A percentile compares a stretch with the other conserved stretches of the same genome.
These are phyloP conservation scores for Theristicus caerulescens DNA, from an alignment of 2,113 vertebrate genomes.

Conservation along the genomic window DNA sequence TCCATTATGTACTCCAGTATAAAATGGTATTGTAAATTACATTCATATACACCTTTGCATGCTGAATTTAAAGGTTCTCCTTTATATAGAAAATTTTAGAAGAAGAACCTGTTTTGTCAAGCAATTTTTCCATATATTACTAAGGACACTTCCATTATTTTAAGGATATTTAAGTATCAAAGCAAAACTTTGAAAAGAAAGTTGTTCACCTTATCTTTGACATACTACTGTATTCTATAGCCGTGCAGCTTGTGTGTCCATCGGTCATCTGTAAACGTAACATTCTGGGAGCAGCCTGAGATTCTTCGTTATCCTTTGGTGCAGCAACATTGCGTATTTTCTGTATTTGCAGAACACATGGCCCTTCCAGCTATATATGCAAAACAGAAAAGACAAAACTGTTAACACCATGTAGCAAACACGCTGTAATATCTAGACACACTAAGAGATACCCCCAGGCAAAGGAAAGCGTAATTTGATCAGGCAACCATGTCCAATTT, in stretches of 20 bases:
- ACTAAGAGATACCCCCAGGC: background rate
- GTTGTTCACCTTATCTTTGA: conserved; percentile 90
- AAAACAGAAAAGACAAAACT: conserved; percentile 31
- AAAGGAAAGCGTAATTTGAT: background rate
- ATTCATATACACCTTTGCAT: background rate
- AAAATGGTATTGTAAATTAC: background rate
- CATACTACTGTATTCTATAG: conserved; percentile 88
- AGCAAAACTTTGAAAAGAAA: background rate
- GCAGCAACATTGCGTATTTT: conserved; percentile 93
- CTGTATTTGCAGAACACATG: conserved; percentile 94
- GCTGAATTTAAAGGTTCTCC: background rate
- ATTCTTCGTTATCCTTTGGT: conserved; percentile 94
- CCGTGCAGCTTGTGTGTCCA: conserved; percentile 90
- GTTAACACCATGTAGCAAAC: background rate
- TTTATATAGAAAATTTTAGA: background rate
- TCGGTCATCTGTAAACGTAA: conserved; percentile 97
- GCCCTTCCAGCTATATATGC: conserved; percentile 87
- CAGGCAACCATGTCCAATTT: background rate
- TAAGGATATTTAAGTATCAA: background rate
- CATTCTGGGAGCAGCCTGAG: conserved; percentile 92
- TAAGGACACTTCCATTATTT: background rate
- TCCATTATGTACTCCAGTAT: background rate
- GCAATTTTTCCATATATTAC: background rate
- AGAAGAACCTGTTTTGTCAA: background rate
- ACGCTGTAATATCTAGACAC: background rate